Base-by-base conservation (phyloP, 2,797 vertebrate species). In the Parambassis ranga region DNA sequence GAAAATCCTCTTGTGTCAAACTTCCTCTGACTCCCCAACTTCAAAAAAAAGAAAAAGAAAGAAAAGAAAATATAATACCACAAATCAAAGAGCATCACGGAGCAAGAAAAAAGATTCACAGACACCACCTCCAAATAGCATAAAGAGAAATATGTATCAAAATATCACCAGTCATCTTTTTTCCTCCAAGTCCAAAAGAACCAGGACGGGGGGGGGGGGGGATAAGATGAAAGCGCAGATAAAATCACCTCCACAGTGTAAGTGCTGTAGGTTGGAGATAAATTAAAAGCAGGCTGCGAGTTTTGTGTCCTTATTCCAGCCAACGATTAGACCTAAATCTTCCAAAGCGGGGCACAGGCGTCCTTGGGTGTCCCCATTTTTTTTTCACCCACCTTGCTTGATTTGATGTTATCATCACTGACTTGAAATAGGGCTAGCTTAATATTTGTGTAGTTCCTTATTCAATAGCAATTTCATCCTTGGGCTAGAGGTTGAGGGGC, bases 141-240 rank as follows among this genome's bases (percentile, higher is more conserved):
- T 65, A 59, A 72, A 80, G 76, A 82, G 80, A 83, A 90, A 88
- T 69, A 75, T 46, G 72, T 48, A 79, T 79, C 65, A 81, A 86
- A 82, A 86, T 76, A 86, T 79, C 72, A 66, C 66, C 79, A 74
- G 53, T 74, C 65, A 66, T 72, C 30, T 68, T 73, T 71, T 53
- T 50, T 38, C 59, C 49, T 31, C 53, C 61, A 55, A 68, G 76
- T 69, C 58, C 72, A 71, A 72, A 82, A 60, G 79, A 77, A 82
- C 52, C 63, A 67, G 52, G 44, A 27, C 19, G 14, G 16, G 1
- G 22, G 2, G 30, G 10, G 37, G 10, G 32, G 3, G 16, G 8
- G 1, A 13, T 24, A 16, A 37, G 61, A 53, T 65, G 70, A 73
- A 62, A 60, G 67, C 32, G 46, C 7, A 64, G 79, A 81, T 75